phyloP scores from a whole-genome alignment of 2,113 vertebrate genomes.

The Zosterops pallidus region DNA sequence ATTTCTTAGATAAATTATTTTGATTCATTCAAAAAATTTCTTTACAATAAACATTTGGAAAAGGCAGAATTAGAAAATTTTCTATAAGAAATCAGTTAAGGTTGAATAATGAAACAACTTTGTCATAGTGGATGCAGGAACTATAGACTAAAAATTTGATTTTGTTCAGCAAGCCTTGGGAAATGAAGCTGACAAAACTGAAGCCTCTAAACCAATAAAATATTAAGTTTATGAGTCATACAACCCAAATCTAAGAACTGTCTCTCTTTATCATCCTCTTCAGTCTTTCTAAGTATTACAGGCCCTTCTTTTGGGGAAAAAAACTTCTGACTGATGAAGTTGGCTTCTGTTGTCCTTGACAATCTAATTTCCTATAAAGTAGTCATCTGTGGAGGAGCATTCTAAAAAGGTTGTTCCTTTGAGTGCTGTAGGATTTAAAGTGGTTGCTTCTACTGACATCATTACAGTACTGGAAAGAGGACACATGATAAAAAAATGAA shows the following conservation, averaged over 20 bases:
- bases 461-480: not conserved
- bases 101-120: not conserved
- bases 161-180: not conserved
- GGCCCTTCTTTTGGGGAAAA: not conserved
- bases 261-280: not conserved
- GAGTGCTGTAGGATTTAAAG: not conserved
- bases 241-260: not conserved
- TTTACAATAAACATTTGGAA: not conserved
- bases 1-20: not conserved
- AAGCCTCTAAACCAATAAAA: not conserved
- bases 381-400: not conserved
- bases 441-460: not conserved
- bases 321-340: not conserved
- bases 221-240: not conserved
- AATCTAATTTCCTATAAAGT: not conserved
- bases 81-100: not conserved
- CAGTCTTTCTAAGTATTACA: not conserved
- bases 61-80: not conserved
- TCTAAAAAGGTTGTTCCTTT: not conserved
- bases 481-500: not conserved
- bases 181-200: not conserved
- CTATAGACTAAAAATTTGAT: not conserved
- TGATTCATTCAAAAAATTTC: not conserved
- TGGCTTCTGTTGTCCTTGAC: not conserved
- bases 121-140: not conserved